Evolutionary conservation across 2,888 invertebrate genomes (phyloP), one percentile per base, ranked within the genome.

Genomic region (Calephelis perditalis): DNA sequence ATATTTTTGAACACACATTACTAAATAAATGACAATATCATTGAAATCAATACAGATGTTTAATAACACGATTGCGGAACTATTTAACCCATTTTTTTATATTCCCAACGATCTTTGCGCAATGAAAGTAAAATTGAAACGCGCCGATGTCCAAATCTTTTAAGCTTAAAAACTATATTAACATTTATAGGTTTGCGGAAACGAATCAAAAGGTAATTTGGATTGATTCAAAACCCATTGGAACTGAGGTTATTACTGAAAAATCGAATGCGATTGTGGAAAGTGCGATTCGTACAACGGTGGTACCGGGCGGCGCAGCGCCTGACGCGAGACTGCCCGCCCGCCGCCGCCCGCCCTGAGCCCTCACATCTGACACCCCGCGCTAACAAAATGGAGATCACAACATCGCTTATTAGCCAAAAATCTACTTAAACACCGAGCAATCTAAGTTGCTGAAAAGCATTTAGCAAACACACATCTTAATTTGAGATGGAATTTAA

Each of bases 271-370:
- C 70, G 69, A 62, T 66, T 66, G 66, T 67, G 75, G 74, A 76
- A 76, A 75, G 82, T 70, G 68, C 70, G 67, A 69, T 69, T 54
- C 11, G 57, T 59, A 62, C 63, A 76, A 79, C 80, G 80, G 72
- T 73, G 72, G 77, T 78, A 83, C 82, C 84, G 82, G 75, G 80
- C 85, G 79, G 69, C 74, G 75, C 85, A 82, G 82, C 86, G 88
- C 84, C 82, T 84, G 78, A 80, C 90, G 85, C 90, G 89, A 82
- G 82, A 88, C 90, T 87, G 86, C 82, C 81, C 79, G 79, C 61
- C 61, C 47, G 52, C 65, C 65, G 65, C 70, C 68, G 64, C 68
- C 70, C 83, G 80, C 83, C 82, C 78, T 72, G 65, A 68, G 69
- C 70, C 75, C 72, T 68, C 68, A 65, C 70, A 72, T 70, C 73